Conservation (phyloP, 2,797 vertebrate genomes). For the Phalloptychus januarius region DNA sequence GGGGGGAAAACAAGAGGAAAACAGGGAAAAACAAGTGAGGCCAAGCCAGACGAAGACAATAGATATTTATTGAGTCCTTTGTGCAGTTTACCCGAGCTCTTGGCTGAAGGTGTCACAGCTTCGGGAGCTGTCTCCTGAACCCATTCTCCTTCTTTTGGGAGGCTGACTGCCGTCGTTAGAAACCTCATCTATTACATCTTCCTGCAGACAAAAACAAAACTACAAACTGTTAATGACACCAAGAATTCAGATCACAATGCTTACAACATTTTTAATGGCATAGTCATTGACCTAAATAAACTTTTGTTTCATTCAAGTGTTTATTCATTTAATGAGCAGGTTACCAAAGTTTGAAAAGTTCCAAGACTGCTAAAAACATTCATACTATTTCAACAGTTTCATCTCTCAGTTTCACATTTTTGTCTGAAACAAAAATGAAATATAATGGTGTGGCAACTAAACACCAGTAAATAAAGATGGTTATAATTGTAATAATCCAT, state of each 20-base stretch:
- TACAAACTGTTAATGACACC: not conserved
- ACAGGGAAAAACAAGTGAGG: not conserved
- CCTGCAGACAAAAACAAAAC: conserved; percentile 70
- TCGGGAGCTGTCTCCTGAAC: conserved; percentile 94
- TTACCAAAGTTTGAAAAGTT: not conserved
- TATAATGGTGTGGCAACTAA: not conserved
- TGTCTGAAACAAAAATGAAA: not conserved
- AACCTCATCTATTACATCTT: conserved; percentile 91
- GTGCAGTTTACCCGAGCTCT: conserved; percentile 86
- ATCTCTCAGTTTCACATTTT: not conserved
- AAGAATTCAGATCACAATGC: not conserved
- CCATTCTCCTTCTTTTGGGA: conserved; percentile 92
- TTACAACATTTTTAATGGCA: not conserved
- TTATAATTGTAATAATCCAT: no score
- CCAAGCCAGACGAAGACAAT: not conserved
- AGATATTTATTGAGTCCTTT: not conserved
- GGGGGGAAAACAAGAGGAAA: not conserved
- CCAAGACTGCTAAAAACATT: not conserved
- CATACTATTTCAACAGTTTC: not conserved
- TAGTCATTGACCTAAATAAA: not conserved
- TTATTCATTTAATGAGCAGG: no score
- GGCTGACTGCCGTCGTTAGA: conserved; percentile 95
- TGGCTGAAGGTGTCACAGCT: conserved; percentile 95
- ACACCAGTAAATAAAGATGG: not conserved
- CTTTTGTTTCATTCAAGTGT: not conserved